These are phyloP conservation scores for Timema podura DNA, from an alignment of 2,888 invertebrate genomes.

Conservation along the genomic window DNA sequence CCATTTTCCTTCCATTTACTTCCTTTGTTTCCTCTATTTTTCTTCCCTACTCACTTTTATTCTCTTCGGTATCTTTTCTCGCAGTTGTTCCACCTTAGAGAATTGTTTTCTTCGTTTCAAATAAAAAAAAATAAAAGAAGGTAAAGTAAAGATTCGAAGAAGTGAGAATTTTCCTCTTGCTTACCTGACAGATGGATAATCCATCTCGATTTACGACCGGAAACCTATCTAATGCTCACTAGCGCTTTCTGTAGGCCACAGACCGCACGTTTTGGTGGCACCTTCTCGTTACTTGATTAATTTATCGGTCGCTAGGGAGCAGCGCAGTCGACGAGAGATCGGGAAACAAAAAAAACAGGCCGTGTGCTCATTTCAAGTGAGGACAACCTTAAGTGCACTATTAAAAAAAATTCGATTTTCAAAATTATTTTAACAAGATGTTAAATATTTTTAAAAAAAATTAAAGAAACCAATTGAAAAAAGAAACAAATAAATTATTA, in stretches of 20 bases:
- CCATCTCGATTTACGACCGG: conserved; percentile 32
- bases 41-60: conserved; percentile 9
- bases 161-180: not conserved
- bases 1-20: not conserved
- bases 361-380: not conserved
- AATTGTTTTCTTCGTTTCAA: conserved; percentile 10
- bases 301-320: conserved; percentile 32
- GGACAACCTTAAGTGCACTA: no score
- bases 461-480: no score
- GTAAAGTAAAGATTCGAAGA: no score
- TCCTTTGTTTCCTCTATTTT: not conserved
- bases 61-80: conserved; percentile 14
- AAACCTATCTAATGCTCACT: conserved; percentile 27
- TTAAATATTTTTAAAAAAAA: no score
- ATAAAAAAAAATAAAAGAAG: no score
- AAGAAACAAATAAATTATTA: no score
- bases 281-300: conserved; percentile 33
- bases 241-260: conserved; percentile 24
- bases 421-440: no score
- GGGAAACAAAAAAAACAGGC: not conserved
- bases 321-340: not conserved
- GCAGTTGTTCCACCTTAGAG: conserved; percentile 16
- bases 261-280: conserved; percentile 29
- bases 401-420: no score
- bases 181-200: conserved; percentile 29